Evolutionary conservation across 2,888 invertebrate species (phyloP).

Genomic region (Clistopyga incitator): DNA sequence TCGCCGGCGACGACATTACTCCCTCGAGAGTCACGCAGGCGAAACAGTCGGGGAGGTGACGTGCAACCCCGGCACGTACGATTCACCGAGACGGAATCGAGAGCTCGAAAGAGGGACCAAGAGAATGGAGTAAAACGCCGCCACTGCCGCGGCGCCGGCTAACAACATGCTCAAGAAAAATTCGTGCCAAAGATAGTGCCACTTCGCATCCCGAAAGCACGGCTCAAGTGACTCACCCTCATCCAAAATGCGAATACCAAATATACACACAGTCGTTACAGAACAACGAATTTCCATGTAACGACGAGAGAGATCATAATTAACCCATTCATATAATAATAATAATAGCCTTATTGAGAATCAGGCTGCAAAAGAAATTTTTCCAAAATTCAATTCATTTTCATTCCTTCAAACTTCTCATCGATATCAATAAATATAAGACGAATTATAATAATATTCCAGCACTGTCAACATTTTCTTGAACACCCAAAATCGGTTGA

Average conservation of each 20-base stretch:
- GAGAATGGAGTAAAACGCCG: not conserved
- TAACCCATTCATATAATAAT: not conserved
- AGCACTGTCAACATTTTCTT: no score
- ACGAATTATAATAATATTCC: no score
- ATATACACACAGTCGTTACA: slow-evolving; percentile 5
- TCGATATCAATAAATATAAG: no score
- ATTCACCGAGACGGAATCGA: slow-evolving; percentile 58
- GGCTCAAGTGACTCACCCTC: slow-evolving; percentile 8
- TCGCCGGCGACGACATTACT: slow-evolving; percentile 58
- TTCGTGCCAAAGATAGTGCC: slow-evolving; percentile 17
- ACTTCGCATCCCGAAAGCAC: not conserved
- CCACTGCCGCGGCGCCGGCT: not conserved
- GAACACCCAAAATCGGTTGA: no score
- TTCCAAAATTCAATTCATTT: no score
- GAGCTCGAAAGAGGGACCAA: slow-evolving; percentile 1
- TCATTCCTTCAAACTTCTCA: no score
- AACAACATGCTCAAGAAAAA: slow-evolving; percentile 3
- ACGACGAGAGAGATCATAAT: not conserved
- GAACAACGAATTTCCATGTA: not conserved
- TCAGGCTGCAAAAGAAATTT: not conserved
- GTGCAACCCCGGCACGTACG: slow-evolving; percentile 53
- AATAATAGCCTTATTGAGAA: not conserved
- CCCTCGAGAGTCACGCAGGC: slow-evolving; percentile 57
- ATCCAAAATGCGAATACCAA: slow-evolving; percentile 7
- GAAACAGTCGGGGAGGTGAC: slow-evolving; percentile 53